Evolutionary conservation across 2,113 vertebrate species (phyloP).

Genomic region (Rattus norvegicus): GRCr8 NC_086028.1:79559001-79559500

Average conservation of each 20-base stretch:
- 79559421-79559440: neutral
- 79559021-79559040: neutral
- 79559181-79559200: neutral
- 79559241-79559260: neutral
- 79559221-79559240: neutral
- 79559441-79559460: neutral
- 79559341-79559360: neutral
- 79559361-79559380: neutral
- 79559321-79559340: neutral
- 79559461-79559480: neutral
- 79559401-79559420: neutral
- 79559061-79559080: neutral
- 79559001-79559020: constrained; percentile 17
- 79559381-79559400: neutral
- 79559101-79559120: neutral
- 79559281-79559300: no score
- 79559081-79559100: neutral
- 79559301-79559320: no score
- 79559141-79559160: neutral
- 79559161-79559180: neutral
- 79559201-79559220: neutral
- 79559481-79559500: neutral
- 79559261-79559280: neutral
- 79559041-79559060: neutral
- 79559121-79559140: neutral